Evolutionary conservation across 2,113 vertebrate genomes (phyloP), one percentile per base, ranked within the genome.

Genomic region (Gambusia affinis): DNA sequence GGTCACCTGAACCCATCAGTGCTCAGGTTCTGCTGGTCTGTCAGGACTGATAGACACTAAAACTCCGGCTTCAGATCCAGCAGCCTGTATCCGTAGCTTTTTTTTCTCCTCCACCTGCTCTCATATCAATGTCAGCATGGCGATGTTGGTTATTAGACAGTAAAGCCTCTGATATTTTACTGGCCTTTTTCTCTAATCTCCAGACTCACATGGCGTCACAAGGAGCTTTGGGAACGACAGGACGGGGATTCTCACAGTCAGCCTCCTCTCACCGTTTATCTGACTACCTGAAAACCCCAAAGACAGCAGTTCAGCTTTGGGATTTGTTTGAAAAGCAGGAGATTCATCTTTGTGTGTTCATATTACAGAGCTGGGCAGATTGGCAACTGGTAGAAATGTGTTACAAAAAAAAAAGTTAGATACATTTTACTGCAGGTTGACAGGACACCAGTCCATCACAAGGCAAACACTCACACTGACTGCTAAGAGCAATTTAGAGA

Each of bases 91-190:
- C 75, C 85, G 75, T 84, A 85, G 79, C 63, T 60, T 68, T 31
- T 67, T 60, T 68, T 37, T 28, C 24, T 47, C 33, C 78, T 47
- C 78, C 80, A 79, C 79, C 77, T 81, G 83, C 67, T 76, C 39
- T 57, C 67, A 78, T 76, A 74, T 81, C 83, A 51, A 69, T 82
- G 84, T 82, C 29, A 57, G 37, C 75, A 57, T 28, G 44, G 81
- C 60, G 67, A 71, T 90, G 82, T 90, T 83, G 85, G 88, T 90
- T 91, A 89, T 91, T 87, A 70, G 75, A 79, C 75, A 75, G 64
- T 87, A 83, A 84, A 83, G 57, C 84, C 81, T 80, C 76, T 91
- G 86, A 88, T 93, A 91, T 93, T 92, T 92, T 83, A 78, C 76
- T 67, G 79, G 81, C 88, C 85, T 89, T 92, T 92, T 85, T 81